Evolutionary conservation across 2,888 invertebrate genomes (phyloP), one percentile per base, ranked within the genome.

Genomic region (Agonum fuliginosum): DNA sequence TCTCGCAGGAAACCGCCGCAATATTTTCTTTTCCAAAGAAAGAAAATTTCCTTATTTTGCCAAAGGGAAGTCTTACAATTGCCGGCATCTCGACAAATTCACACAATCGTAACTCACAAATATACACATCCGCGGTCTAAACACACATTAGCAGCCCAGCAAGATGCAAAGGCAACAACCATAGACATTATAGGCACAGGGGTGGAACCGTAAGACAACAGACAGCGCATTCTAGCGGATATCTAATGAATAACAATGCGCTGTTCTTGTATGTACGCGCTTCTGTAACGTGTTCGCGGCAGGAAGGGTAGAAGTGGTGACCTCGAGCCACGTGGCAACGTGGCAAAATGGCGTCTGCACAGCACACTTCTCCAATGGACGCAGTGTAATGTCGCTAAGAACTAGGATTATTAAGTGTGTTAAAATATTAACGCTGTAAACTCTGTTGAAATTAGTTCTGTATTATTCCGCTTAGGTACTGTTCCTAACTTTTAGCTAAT

Each of bases 211-310:
- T 41, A 20, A 43, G 37, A 67, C 67, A 67, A 41, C 65, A 17
- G 34, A 54, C 41, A 41, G 12, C 54, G 41, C 54, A 24, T 54
- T 54, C 24, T 54, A 54, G n/a, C 62, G 43, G 22, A 73, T 62
- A 74, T 30, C 65, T 65, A 74, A 74, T 74, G 74, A 65, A 74
- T 74, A 74, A 74, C 74, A 74, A 74, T 74, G 65, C 67, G 19
- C 27, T 14, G 62, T 62, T 62, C 34, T 10, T 12, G 14, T 19
- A 34, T 6, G 34, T 6, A 34, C 34, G 8, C 34, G 34, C 5
- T 34, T 6, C 34, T 6, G 34, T n/a, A n/a, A n/a, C n/a, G n/a
- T n/a, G n/a, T n/a, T 34, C 34, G 30, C 30, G 5, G 17, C 17
- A 27, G n/a, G 8, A 14, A 27, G 8, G 14, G 20, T 17, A 27